Percentiles rank a stretch among this genome's conserved stretches.
Conservation (phyloP, 2,113 vertebrate species). For the zebrafish (Danio rerio) region GRCz12tu NC_133186.1:14225001-14225500, state of each 20-base stretch:
- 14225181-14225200: no score
- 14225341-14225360: constrained; percentile 90
- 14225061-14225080: no score
- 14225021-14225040: no score
- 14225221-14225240: constrained; percentile 79
- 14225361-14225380: constrained; percentile 59
- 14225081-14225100: no score
- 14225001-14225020: no score
- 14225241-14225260: constrained; percentile 92
- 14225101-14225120: no score
- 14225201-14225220: not conserved
- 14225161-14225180: no score
- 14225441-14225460: constrained; percentile 42
- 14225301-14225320: constrained; percentile 90
- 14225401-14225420: not conserved
- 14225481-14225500: constrained; percentile 15
- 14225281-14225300: constrained; percentile 94
- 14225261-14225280: constrained; percentile 87
- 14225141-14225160: no score
- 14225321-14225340: constrained; percentile 93
- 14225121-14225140: no score
- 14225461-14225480: constrained; percentile 10
- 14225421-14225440: constrained; percentile 12
- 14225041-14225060: no score
- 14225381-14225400: constrained; percentile 9